Evolutionary conservation across 1,140 invertebrate genomes (phyloP).

Genomic region (Sogatella furcifera): DNA sequence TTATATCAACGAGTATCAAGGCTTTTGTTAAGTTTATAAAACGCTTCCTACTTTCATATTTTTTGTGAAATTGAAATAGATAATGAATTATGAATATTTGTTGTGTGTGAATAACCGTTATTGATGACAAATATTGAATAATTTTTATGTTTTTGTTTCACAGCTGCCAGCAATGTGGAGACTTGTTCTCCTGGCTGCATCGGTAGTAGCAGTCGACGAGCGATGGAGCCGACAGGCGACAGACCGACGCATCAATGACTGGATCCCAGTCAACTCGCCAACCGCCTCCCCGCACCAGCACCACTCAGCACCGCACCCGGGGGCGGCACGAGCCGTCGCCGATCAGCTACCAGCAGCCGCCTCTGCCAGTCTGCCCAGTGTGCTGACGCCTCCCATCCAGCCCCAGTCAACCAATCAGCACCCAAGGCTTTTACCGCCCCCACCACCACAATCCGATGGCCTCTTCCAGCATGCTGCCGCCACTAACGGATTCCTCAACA

Average conservation of each 20-base stretch:
- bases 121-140: too few species aligned
- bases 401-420: background rate
- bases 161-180: background rate
- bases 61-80: too few species aligned
- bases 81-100: too few species aligned
- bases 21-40: too few species aligned
- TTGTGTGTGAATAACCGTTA: too few species aligned
- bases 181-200: background rate
- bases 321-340: background rate
- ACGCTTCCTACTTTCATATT: too few species aligned
- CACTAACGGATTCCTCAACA: conserved; percentile 6
- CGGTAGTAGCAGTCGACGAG: conserved; percentile 3
- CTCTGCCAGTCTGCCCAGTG: conserved; percentile 5
- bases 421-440: conserved; percentile 7
- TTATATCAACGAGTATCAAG: too few species aligned
- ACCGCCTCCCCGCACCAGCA: background rate
- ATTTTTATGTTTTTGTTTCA: too few species aligned
- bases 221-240: conserved; percentile 16
- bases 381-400: conserved; percentile 8
- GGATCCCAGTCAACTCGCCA: conserved; percentile 14
- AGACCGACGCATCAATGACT: conserved; percentile 12
- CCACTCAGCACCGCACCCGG: too few species aligned
- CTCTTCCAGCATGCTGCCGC: conserved; percentile 3
- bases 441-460: background rate
- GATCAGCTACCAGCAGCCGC: background rate